Percentiles rank a stretch among this genome's conserved stretches.
phyloP scores from a whole-genome alignment of 2,797 vertebrate genomes.

The Rhincodon typus region DNA sequence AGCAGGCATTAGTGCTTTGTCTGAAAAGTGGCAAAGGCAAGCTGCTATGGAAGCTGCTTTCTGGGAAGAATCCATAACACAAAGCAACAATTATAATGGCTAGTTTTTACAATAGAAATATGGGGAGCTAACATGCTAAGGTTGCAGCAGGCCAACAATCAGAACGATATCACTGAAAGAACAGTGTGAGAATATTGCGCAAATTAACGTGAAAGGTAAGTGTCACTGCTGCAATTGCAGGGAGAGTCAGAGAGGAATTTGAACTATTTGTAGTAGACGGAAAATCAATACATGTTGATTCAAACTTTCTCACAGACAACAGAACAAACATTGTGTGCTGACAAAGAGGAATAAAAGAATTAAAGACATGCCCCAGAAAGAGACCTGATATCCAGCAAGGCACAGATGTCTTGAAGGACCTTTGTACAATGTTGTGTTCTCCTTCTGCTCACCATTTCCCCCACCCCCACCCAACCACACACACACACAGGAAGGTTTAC shows the following conservation, averaged over 20 bases:
- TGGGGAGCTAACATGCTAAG: not conserved
- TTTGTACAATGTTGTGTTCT: not conserved
- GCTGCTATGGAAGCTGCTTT: not conserved
- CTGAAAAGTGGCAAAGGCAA: not conserved
- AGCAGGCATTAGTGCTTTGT: not conserved
- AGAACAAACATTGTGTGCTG: not conserved
- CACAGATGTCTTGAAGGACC: not conserved
- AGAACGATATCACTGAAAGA: not conserved
- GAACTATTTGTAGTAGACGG: not conserved
- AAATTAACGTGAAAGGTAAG: not conserved
- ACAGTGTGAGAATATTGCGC: not conserved
- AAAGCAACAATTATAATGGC: not conserved
- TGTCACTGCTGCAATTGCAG: not conserved
- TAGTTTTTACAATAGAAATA: not conserved
- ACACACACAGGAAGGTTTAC: not conserved
- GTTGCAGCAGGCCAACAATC: not conserved
- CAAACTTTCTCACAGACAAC: not conserved
- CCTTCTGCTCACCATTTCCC: not conserved
- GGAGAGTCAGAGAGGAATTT: not conserved
- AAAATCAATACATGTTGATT: slow-evolving; percentile 29
- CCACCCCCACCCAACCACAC: no score
- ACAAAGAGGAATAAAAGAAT: not conserved
- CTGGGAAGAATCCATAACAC: not conserved
- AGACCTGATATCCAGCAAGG: not conserved
- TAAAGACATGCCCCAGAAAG: not conserved